Evolutionary conservation across 1,140 invertebrate species (phyloP).

Genomic region (Drosophila micromelanica): DNA sequence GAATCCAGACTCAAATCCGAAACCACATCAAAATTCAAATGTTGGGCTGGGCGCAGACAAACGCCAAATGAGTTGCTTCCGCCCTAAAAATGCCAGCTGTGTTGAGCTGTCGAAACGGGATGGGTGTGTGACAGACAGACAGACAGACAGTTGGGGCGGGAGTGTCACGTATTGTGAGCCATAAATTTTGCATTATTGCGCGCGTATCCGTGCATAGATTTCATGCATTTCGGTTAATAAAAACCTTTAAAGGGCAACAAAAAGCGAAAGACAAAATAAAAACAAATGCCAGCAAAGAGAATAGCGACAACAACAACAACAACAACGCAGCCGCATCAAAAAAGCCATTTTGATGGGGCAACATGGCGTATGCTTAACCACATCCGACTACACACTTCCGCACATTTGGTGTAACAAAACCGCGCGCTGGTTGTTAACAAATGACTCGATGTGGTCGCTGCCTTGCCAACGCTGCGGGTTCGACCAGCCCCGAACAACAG

Average conservation of each 20-base stretch:
- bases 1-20: not conserved
- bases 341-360: slow-evolving; percentile 73
- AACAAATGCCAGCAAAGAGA: slow-evolving; percentile 26
- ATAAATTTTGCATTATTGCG: slow-evolving; percentile 79
- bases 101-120: not conserved
- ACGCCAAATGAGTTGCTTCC: slow-evolving; percentile 68
- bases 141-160: slow-evolving; percentile 26
- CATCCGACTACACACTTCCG: slow-evolving; percentile 82
- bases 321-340: slow-evolving; percentile 26
- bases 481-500: slow-evolving; percentile 5
- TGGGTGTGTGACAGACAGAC: slow-evolving; percentile 8
- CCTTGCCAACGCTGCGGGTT: slow-evolving; percentile 41
- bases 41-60: slow-evolving; percentile 17
- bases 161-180: slow-evolving; percentile 72
- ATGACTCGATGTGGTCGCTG: slow-evolving; percentile 73
- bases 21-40: slow-evolving; percentile 18
- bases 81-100: slow-evolving; percentile 11
- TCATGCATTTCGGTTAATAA: slow-evolving; percentile 79
- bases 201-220: slow-evolving; percentile 74
- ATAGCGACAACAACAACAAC: slow-evolving; percentile 25
- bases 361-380: slow-evolving; percentile 82
- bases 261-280: slow-evolving; percentile 31
- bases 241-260: slow-evolving; percentile 46
- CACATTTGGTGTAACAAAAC: slow-evolving; percentile 81
- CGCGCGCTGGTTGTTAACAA: slow-evolving; percentile 79